Percentiles rank a stretch among this genome's conserved stretches.
phyloP scores from a whole-genome alignment of 2,888 invertebrate genomes.

The Chloromyia formosa region DNA sequence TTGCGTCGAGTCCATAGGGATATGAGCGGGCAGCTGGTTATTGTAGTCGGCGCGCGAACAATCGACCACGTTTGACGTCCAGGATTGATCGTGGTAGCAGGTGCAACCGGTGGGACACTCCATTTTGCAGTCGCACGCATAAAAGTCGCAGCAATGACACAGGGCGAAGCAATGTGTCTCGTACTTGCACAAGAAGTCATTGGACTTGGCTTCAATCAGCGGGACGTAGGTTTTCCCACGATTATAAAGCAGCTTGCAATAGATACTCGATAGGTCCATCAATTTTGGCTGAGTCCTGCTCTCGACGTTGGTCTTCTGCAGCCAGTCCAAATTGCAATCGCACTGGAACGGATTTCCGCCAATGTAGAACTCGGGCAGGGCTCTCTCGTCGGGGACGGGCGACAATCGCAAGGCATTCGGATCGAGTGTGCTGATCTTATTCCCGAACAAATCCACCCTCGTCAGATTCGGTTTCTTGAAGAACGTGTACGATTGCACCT shows the following conservation, averaged over 20 bases:
- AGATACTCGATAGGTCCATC: conserved; percentile 88
- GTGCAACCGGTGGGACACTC: conserved; percentile 92
- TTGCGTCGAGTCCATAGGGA: conserved; percentile 96
- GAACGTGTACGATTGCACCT: conserved; percentile 90
- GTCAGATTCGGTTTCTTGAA: conserved; percentile 89
- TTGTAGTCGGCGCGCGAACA: conserved; percentile 84
- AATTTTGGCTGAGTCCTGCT: conserved; percentile 86
- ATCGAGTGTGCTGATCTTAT: conserved; percentile 89
- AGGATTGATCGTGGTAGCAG: conserved; percentile 93
- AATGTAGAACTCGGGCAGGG: conserved; percentile 89
- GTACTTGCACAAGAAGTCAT: conserved; percentile 92
- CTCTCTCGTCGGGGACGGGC: conserved; percentile 79
- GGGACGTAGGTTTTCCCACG: conserved; percentile 85
- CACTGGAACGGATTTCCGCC: conserved; percentile 94
- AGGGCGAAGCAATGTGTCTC: conserved; percentile 92
- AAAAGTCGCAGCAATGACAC: conserved; percentile 96
- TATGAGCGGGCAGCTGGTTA: conserved; percentile 81
- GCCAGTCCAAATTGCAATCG: conserved; percentile 95
- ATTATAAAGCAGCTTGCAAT: conserved; percentile 87
- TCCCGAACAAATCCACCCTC: conserved; percentile 90
- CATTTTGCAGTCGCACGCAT: conserved; percentile 97
- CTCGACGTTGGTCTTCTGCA: conserved; percentile 88
- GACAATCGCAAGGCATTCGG: conserved; percentile 85
- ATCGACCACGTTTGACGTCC: conserved; percentile 93
- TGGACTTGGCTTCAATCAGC: conserved; percentile 84